A percentile compares a stretch with the other conserved stretches of the same genome.
These are phyloP conservation scores for Lamellibrachia luymesi DNA, from an alignment of 1,140 invertebrate species.

Conservation along the genomic window DNA sequence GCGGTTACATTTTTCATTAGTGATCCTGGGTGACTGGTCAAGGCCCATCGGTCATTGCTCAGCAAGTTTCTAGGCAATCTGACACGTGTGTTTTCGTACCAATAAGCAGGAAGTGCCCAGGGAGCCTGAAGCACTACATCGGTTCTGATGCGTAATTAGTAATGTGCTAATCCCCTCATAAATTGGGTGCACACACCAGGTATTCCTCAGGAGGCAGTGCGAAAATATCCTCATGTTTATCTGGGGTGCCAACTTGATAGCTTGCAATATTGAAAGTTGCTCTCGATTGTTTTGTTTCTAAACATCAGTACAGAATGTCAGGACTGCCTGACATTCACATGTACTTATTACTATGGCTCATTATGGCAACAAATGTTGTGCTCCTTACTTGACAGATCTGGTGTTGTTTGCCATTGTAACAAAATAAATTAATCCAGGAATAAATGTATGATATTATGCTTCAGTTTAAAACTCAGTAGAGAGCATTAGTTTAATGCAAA, in stretches of 20 bases:
- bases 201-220: background rate
- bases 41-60: background rate
- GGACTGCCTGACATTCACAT: background rate
- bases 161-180: slow-evolving; percentile 4
- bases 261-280: slow-evolving; percentile 1
- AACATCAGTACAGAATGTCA: background rate
- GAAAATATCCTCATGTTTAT: background rate
- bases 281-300: background rate
- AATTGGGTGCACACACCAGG: background rate
- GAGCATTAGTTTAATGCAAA: background rate
- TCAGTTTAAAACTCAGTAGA: background rate
- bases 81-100: background rate
- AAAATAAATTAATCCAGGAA: background rate
- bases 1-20: background rate
- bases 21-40: background rate
- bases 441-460: background rate
- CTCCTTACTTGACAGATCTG: background rate
- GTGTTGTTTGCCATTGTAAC: background rate
- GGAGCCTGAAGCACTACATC: background rate
- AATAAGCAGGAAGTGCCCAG: background rate
- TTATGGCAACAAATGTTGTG: background rate
- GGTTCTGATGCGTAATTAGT: background rate
- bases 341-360: background rate
- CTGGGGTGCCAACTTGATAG: background rate
- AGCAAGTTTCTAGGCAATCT: background rate